Conservation (phyloP, 2,113 vertebrate species). For the Mungos mungo region DNA sequence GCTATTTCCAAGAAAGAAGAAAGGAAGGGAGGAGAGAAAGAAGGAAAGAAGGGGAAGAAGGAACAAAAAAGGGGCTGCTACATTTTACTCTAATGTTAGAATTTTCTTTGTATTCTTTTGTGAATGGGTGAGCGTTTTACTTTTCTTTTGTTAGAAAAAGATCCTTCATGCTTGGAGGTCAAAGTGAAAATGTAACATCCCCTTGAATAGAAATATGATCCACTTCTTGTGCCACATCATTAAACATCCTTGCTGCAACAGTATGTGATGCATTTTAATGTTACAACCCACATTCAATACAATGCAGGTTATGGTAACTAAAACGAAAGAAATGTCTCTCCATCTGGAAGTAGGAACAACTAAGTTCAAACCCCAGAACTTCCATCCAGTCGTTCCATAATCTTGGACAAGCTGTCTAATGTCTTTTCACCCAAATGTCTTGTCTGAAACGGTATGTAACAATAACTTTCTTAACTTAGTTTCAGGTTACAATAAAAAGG, state of each 20-base stretch:
- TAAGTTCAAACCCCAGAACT: background rate
- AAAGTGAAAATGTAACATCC: background rate
- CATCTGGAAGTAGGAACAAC: background rate
- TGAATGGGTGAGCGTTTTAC: background rate
- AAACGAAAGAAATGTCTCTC: background rate
- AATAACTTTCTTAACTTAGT: background rate
- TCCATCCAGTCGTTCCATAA: background rate
- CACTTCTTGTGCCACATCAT: background rate
- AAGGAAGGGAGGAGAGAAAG: background rate
- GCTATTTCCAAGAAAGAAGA: background rate
- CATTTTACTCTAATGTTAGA: background rate
- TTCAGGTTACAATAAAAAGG: background rate
- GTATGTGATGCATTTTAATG: background rate
- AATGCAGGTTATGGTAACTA: background rate
- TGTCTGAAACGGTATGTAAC: background rate
- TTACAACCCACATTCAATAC: background rate
- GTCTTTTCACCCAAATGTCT: background rate
- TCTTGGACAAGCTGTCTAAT: background rate
- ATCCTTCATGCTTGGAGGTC: background rate
- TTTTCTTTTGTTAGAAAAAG: background rate
- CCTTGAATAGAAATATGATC: background rate
- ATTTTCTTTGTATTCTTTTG: background rate
- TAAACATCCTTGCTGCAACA: background rate
- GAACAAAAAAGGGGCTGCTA: background rate
- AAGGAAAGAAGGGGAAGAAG: too few relatives aligned